Evolutionary conservation across 2,113 vertebrate genomes (phyloP), one percentile per base, ranked within the genome.

Genomic region (Epinephelus lanceolatus): DNA sequence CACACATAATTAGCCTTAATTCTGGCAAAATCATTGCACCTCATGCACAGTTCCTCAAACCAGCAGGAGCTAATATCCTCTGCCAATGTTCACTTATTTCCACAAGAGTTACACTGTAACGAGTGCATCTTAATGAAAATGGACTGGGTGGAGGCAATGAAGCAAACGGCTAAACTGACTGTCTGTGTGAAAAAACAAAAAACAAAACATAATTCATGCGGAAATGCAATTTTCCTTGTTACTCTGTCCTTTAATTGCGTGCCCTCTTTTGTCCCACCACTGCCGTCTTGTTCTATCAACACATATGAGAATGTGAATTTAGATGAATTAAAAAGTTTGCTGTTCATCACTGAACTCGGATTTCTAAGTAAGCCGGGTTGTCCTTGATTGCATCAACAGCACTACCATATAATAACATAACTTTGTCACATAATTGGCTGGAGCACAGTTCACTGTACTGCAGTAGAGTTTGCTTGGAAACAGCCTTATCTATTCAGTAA

Each of bases 1-100:
- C 49, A 69, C 17, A 55, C 17, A 70, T 0, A 49, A 33, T 30
- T 9, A 73, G 15, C n/a, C 14, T 19, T 10, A 68, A 69, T 40
- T n/a, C n/a, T 63, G 17, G 42, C 30, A 77, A 40, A 81, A 75
- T 51, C 59, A 89, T 60, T 76, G 47, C 65, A 69, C 56, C 13
- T 79, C 57, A 90, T 83, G 71, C 68, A 75, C 40, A 83, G 85
- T 85, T 93, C 83, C 90, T 86, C 68, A 53, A 76, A 82, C 40
- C 91, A 86, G 78, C 80, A 65, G 65, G 76, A 80, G 61, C 59
- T 91, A 81, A 87, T 79, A 68, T 59, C 51, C 23, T 57, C 65
- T 4, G 53, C 33, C 7, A 25, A 1, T 57, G 68, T 63, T 82
- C 27, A 72, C 49, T 69, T 78, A 65, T 67, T 88, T 87, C 86